Base-by-base conservation (phyloP, 2,113 vertebrate species). In the Phyllostomus hastatus region DNA sequence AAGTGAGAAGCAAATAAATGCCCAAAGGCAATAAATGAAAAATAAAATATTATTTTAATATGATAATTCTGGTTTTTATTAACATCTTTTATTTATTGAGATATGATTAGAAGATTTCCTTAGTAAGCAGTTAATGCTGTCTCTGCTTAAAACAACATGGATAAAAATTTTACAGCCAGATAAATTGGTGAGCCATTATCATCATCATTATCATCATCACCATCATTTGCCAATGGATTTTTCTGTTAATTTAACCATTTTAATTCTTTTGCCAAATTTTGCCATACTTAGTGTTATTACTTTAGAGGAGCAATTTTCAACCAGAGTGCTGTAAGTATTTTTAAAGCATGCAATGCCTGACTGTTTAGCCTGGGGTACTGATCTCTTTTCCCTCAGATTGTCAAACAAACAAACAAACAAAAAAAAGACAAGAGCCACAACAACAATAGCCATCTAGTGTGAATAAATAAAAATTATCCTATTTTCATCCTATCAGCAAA, bases 41-140 rank as follows among this genome's bases (percentile, higher is more conserved):
- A 54, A 90, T 48, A 35, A 98, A 97, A 97, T 96, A 66, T 96
- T 73, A 82, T 90, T 96, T 96, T 92, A 92, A 91, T 94, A 87
- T 72, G 93, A n/a, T 79, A 87, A 97, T 96, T 97, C 87, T 80
- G 81, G 24, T 95, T 97, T 94, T 91, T 97, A 38, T 91, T 33
- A 67, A 17, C 28, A 46, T 9, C 57, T 90, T 96, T 66, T 97
- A 84, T 88, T 10, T 24, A 19, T 31, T 33, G 43, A 7, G 2
- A 46, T 46, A 93, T 57, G 43, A 41, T 93, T 98, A 95, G 98
- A 97, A 93, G 81, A 93, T 72, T 70, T 2, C 5, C 50, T 48
- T 7, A n/a, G 22, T 12, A 46, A 20, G 11, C n/a, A 72, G 70
- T 43, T 48, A 38, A 31, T 33, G 3, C 1, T 46, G 1, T 70